Evolutionary conservation across 2,888 invertebrate genomes (phyloP).

Genomic region (Coelopa pilipes): DNA sequence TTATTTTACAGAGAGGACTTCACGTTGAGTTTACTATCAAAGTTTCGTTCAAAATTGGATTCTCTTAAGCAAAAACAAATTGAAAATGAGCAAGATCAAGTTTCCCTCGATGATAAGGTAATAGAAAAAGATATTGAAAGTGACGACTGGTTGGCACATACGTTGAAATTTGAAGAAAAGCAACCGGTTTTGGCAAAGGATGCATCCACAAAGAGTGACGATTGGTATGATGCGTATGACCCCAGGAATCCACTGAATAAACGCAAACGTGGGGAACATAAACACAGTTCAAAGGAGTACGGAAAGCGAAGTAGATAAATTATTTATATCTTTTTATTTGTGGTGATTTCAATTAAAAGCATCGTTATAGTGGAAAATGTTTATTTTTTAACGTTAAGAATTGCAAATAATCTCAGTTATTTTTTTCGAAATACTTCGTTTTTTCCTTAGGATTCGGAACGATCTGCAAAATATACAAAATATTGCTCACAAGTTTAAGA

Average conservation of each 20-base stretch:
- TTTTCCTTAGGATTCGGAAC: slow-evolving; percentile 84
- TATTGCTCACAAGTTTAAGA: not conserved
- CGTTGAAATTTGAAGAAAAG: slow-evolving; percentile 72
- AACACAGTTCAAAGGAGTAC: slow-evolving; percentile 35
- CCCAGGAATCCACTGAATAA: slow-evolving; percentile 95
- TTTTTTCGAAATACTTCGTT: slow-evolving; percentile 82
- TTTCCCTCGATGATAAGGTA: slow-evolving; percentile 44
- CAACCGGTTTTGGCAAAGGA: slow-evolving; percentile 84
- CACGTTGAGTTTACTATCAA: slow-evolving; percentile 82
- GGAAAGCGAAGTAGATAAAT: slow-evolving; percentile 33
- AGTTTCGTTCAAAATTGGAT: slow-evolving; percentile 84
- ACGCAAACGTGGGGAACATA: slow-evolving; percentile 76
- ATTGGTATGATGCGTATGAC: slow-evolving; percentile 97
- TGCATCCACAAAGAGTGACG: slow-evolving; percentile 91
- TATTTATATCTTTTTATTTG: slow-evolving; percentile 3
- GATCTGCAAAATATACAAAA: slow-evolving; percentile 70
- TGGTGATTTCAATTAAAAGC: not conserved
- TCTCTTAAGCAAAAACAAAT: slow-evolving; percentile 72
- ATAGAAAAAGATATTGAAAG: slow-evolving; percentile 61
- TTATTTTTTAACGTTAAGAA: too few relatives aligned
- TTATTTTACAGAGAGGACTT: slow-evolving; percentile 72
- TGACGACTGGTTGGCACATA: slow-evolving; percentile 64
- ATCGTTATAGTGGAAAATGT: not conserved
- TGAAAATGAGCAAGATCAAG: slow-evolving; percentile 61
- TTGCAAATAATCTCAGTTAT: slow-evolving; percentile 52